A percentile compares a stretch with the other conserved stretches of the same genome.
phyloP scores from a whole-genome alignment of 2,888 invertebrate species.

The Malthinus seriepunctatus region DNA sequence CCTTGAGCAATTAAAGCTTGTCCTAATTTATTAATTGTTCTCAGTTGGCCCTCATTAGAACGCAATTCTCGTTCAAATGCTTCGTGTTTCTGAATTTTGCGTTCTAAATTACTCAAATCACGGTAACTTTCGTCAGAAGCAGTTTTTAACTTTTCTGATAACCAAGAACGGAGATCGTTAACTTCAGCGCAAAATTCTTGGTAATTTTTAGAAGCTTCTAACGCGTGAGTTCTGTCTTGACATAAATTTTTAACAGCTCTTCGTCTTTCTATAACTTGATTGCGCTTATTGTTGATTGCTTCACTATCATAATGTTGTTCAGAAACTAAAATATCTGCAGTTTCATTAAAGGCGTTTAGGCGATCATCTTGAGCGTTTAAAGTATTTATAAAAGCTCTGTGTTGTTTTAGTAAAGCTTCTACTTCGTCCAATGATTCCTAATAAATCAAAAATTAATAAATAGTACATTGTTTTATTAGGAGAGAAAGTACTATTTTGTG shows the following conservation, averaged over 20 bases:
- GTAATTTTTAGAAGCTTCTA: slow-evolving; percentile 85
- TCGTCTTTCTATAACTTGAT: slow-evolving; percentile 75
- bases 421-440: slow-evolving; percentile 89
- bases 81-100: slow-evolving; percentile 94
- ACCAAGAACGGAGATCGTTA: slow-evolving; percentile 88
- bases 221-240: slow-evolving; percentile 71
- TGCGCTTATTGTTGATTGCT: slow-evolving; percentile 72
- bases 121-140: slow-evolving; percentile 92
- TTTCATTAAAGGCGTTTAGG: slow-evolving; percentile 78
- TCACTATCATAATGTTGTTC: slow-evolving; percentile 79
- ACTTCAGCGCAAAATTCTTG: slow-evolving; percentile 93
- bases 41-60: slow-evolving; percentile 90
- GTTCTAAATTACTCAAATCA: slow-evolving; percentile 85
- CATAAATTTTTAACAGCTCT: slow-evolving; percentile 75
- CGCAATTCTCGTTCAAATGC: slow-evolving; percentile 94
- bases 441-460: slow-evolving; percentile 10
- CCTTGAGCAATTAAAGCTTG: slow-evolving; percentile 72
- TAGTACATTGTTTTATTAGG: no score
- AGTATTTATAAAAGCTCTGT: slow-evolving; percentile 91
- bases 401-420: slow-evolving; percentile 88
- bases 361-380: slow-evolving; percentile 92
- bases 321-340: slow-evolving; percentile 78
- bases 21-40: slow-evolving; percentile 82
- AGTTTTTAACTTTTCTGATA: slow-evolving; percentile 87
- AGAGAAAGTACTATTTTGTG: no score